Conservation (phyloP, 1,140 invertebrate genomes). For the Caenorhabditis inopinata region DNA sequence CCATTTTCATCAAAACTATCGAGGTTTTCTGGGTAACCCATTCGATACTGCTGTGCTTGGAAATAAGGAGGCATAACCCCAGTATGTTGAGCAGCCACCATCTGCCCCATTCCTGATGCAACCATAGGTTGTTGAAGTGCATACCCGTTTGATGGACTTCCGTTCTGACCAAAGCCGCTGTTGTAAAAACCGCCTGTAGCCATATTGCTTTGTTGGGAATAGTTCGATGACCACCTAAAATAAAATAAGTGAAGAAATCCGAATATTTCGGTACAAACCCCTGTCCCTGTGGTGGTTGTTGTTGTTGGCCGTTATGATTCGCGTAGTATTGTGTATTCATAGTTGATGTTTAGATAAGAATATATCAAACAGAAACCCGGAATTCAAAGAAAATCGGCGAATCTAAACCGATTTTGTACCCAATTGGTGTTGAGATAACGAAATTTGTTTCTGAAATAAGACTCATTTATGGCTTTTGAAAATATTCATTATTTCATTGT, state of each 20-base stretch:
- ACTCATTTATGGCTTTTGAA: no score
- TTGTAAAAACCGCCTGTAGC: background rate
- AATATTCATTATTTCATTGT: no score
- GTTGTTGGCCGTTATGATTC: conserved; percentile 14
- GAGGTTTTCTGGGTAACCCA: background rate
- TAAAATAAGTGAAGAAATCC: background rate
- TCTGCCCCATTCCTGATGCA: background rate
- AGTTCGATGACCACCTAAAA: conserved; percentile 6
- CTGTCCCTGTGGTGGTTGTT: background rate
- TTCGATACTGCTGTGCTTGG: background rate
- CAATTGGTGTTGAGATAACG: background rate
- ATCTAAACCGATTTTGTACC: conserved; percentile 32
- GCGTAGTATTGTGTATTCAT: conserved; percentile 30
- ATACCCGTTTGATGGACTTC: conserved; percentile 20
- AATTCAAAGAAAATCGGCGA: conserved; percentile 18
- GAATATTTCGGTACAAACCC: background rate
- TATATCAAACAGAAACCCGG: conserved; percentile 32
- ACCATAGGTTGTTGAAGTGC: conserved; percentile 12
- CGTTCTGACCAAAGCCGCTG: background rate
- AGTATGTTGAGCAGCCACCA: background rate
- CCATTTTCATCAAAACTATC: conserved; percentile 7
- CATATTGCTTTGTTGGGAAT: conserved; percentile 8
- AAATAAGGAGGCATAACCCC: background rate
- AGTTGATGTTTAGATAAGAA: conserved; percentile 13
- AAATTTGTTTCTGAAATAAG: background rate